Conservation (phyloP, 2,113 vertebrate species). For the Brachyistius frenatus region DNA sequence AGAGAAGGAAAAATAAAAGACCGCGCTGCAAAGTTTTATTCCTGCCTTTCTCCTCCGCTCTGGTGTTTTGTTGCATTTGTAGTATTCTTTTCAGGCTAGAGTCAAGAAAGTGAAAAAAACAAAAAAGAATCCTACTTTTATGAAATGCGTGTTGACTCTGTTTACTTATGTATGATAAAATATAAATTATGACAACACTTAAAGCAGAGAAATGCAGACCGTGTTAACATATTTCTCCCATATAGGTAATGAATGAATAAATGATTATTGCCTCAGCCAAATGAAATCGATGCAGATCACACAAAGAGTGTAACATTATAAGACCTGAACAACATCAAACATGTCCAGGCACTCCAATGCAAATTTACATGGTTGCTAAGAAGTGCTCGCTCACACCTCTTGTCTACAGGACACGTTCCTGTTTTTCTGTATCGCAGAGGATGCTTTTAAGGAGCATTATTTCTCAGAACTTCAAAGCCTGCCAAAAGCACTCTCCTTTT, state of each 20-base stretch:
- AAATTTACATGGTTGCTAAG: slow-evolving; percentile 69
- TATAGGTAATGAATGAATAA: slow-evolving; percentile 19
- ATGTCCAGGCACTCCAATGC: slow-evolving; percentile 40
- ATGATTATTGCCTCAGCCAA: slow-evolving; percentile 3
- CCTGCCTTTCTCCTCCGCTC: slow-evolving; percentile 53
- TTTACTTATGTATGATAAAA: slow-evolving; percentile 4
- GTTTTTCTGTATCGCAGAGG: slow-evolving; percentile 73
- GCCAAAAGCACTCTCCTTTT: slow-evolving; percentile 81
- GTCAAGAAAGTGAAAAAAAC: slow-evolving; percentile 19
- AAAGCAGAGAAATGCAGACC: background rate
- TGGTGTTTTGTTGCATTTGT: slow-evolving; percentile 65
- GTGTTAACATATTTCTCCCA: slow-evolving; percentile 2
- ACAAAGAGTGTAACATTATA: slow-evolving; percentile 15
- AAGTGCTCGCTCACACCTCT: slow-evolving; percentile 63
- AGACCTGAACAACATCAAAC: slow-evolving; percentile 60
- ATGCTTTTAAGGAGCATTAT: slow-evolving; percentile 86
- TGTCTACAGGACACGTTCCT: slow-evolving; percentile 73
- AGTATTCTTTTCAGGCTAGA: slow-evolving; percentile 46
- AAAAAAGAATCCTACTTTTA: background rate
- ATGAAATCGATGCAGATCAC: background rate
- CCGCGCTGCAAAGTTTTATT: slow-evolving; percentile 69
- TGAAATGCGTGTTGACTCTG: background rate
- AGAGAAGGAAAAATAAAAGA: slow-evolving; percentile 70
- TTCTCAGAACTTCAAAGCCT: slow-evolving; percentile 84
- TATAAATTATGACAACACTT: background rate